Evolutionary conservation across 2,113 vertebrate species (phyloP).

Genomic region (Progne subis): DNA sequence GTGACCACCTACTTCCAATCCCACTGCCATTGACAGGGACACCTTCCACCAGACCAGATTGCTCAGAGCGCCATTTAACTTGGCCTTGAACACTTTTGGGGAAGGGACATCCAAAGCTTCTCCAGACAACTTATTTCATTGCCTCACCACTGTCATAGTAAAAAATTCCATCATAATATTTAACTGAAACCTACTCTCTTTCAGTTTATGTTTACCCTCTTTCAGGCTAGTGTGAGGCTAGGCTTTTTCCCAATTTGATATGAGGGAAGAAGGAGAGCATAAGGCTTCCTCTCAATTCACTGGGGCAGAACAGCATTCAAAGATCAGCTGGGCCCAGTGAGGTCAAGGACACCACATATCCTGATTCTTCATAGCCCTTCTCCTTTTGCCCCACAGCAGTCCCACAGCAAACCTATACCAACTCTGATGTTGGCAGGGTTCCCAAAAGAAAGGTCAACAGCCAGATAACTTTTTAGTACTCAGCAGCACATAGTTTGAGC

Average conservation of each 20-base stretch:
- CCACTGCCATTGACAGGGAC: too few relatives aligned
- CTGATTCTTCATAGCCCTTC: neutral
- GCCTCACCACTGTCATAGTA: neutral
- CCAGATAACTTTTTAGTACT: neutral
- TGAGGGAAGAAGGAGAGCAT: neutral
- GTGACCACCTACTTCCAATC: neutral
- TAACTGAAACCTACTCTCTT: neutral
- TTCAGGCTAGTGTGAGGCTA: rapidly evolving
- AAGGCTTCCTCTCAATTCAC: neutral
- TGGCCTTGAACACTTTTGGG: neutral
- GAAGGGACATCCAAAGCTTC: neutral
- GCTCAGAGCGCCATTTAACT: neutral
- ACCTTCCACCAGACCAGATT: neutral
- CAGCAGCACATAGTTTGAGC: neutral
- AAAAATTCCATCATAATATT: neutral
- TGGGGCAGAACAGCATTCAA: neutral
- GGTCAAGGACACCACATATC: rapidly evolving
- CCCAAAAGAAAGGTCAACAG: neutral
- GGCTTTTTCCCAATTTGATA: neutral
- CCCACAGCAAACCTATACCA: neutral
- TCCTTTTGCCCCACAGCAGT: neutral
- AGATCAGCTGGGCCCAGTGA: neutral
- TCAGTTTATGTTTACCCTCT: neutral
- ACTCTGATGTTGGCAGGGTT: neutral
- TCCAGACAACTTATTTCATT: neutral